A percentile compares a stretch with the other conserved stretches of the same genome.
Evolutionary conservation across 2,113 vertebrate species (phyloP).

Genomic region (Clarias batrachus): DNA sequence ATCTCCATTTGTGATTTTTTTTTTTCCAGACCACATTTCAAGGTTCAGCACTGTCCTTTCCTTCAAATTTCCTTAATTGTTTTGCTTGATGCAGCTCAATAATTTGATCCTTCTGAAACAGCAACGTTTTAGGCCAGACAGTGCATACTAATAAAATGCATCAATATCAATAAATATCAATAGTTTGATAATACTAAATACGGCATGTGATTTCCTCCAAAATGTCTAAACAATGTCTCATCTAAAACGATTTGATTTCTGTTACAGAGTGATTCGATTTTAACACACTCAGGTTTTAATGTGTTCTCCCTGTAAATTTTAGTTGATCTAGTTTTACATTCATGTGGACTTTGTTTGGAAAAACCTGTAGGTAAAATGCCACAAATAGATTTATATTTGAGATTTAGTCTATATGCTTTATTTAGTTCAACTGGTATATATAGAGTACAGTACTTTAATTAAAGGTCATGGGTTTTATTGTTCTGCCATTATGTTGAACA

Average conservation of each 20-base stretch:
- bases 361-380: background rate
- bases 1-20: too few species aligned
- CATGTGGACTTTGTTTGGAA: background rate
- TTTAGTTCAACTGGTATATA: background rate
- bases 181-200: background rate
- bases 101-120: too few species aligned
- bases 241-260: background rate
- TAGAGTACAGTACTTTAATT: conserved; percentile 33
- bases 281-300: background rate
- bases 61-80: too few species aligned
- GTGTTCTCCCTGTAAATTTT: background rate
- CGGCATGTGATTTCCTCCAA: background rate
- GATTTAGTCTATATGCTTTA: background rate
- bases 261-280: background rate
- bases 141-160: background rate
- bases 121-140: too few species aligned
- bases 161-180: background rate
- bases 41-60: too few species aligned
- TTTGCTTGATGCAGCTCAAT: too few species aligned
- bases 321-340: background rate
- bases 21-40: too few species aligned
- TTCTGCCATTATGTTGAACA: conserved; percentile 39
- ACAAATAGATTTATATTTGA: background rate
- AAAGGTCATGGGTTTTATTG: conserved; percentile 39
- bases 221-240: background rate